Base-by-base conservation (phyloP, 2,797 vertebrate species). In the Cercopithecus petaurista region DNA sequence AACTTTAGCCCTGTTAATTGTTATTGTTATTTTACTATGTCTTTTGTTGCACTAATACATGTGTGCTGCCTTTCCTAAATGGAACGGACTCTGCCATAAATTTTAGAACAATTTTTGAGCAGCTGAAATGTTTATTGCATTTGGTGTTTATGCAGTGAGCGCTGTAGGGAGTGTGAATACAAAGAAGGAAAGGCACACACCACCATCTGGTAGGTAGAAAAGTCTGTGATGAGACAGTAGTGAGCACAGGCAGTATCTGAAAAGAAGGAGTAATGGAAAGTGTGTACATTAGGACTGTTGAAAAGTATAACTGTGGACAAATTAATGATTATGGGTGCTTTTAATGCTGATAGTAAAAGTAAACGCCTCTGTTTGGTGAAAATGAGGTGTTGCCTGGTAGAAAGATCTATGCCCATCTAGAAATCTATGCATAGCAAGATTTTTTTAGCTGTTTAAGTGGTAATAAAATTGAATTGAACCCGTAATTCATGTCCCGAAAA, bases 61-160 rank as follows among this genome's bases (percentile, higher is more conserved):
- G 79, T 97, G 95, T 77, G 79, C 88, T 88, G 46, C 46, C 50
- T 94, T 95, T 85, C 30, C 57, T 90, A 59, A 92, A 88, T 48
- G 92, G 88, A 87, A 87, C 46, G 83, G 91, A 76, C 43, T 90
- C 80, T 96, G 70, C 39, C 90, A 95, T 93, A 93, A 87, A 95
- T 96, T 96, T 97, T 73, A 89, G 43, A 89, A 87, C 17, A 93
- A 52, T 77, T 96, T 96, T 85, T 87, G 90, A 96, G 93, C 75
- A 93, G 95, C 96, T 97, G 96, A 96, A 96, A 93, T 88, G 86
- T 95, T 95, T 97, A 94, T 55, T 84, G 33, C 55, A 84, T n/a
- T 93, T 39, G 28, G 0, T 33, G 61, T 89, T 94, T 91, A 70
- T 76, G 30, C 22, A 48, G 55, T 43, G 10, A 14, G 1, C 7